A percentile compares a stretch with the other conserved stretches of the same genome.
Conservation (phyloP, 2,113 vertebrate genomes). For the Morone chrysops region DNA sequence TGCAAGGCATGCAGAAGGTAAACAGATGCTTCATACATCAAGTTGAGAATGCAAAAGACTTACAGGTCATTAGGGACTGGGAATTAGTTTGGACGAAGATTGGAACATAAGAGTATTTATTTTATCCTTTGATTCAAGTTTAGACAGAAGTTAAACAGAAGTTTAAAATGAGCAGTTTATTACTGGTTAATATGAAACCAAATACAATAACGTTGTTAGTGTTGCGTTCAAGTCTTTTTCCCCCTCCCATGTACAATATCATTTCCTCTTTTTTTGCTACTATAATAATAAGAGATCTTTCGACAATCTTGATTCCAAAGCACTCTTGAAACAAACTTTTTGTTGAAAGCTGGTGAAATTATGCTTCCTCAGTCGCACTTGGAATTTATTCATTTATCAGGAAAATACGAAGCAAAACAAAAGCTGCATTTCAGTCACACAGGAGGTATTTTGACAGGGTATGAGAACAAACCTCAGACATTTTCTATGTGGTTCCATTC, state of each 20-base stretch:
- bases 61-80: too few relatives aligned
- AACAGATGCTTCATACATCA: not conserved
- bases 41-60: not conserved
- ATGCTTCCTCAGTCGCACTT: not conserved
- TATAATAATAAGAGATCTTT: not conserved
- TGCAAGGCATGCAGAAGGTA: constrained; percentile 98
- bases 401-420: not conserved
- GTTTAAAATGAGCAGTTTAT: not conserved
- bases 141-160: not conserved
- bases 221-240: constrained; percentile 47
- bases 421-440: not conserved
- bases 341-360: not conserved
- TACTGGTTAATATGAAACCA: not conserved
- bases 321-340: not conserved
- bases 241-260: not conserved
- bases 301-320: not conserved
- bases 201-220: not conserved
- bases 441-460: not conserved
- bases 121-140: not conserved
- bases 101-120: too few relatives aligned
- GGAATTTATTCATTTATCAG: not conserved
- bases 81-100: too few relatives aligned
- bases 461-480: not conserved
- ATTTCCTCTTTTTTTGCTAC: not conserved
- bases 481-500: not conserved